Base-by-base conservation (phyloP, 2,113 vertebrate genomes). In the Cebus imitator region DNA sequence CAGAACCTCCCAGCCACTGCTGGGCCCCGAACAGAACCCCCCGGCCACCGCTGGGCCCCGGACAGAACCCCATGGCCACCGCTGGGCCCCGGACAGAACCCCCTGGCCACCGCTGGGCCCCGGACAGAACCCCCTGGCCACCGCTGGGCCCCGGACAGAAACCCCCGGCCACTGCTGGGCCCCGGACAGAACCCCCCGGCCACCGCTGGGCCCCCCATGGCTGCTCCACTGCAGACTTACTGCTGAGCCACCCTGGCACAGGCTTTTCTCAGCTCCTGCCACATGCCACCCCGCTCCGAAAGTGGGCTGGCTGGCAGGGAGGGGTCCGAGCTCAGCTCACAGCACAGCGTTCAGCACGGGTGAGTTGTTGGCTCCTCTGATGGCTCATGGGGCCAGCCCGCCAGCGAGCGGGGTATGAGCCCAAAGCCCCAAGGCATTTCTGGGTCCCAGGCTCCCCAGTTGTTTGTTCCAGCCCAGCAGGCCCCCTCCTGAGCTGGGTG, bases 281-380 rank as follows among this genome's bases (percentile, higher is more conserved):
- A 12, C 35, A 12, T 68, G 43, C 5, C 0, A 8, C 18, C 32
- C 61, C 10, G 25, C 27, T 43, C 88, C n/a, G 12, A 0, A 55
- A 1, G 13, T 16, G 2, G 9, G 9, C 1, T 13, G 78, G 13
- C 35, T 0, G 1, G 5, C 1, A 10, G 4, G 1, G 43, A 14
- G 43, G 35, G 2, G 27, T 2, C 2, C 13, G 10, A 12, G 37
- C 37, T 20, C 45, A 30, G 32, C 5, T 30, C 64, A n/a, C 5
- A 30, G 2, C 20, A 30, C 21, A 45, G 12, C 2, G 11, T 27
- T 37, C 35, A 12, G 40, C 35, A 4, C 10, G 23, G 18, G 30
- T 21, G 35, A 5, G 25, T 43, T 9, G 3, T 55, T 21, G 7
- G 40, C 1, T 27, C 35, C 17, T 78, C 84, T 20, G 4, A 12